Evolutionary conservation across 2,113 vertebrate genomes (phyloP).

Genomic region (Vombatus ursinus): DNA sequence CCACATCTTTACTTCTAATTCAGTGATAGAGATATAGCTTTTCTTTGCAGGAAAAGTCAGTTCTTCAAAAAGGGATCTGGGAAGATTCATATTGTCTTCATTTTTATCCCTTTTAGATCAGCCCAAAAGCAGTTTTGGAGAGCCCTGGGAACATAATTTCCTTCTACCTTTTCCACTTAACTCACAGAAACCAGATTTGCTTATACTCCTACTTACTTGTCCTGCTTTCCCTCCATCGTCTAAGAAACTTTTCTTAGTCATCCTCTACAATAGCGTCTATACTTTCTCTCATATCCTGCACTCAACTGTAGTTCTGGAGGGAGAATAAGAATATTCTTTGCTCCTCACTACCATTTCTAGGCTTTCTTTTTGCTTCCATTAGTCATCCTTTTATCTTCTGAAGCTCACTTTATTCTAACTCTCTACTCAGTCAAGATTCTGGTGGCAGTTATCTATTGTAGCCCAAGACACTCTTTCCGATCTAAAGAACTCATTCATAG

Average conservation of each 20-base stretch:
- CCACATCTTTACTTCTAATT: no score
- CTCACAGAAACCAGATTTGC: background rate
- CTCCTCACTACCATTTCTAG: background rate
- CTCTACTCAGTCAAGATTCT: background rate
- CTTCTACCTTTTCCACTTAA: background rate
- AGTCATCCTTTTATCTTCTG: background rate
- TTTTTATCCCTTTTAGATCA: no score
- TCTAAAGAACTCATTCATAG: background rate
- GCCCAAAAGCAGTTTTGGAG: no score
- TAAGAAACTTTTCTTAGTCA: background rate
- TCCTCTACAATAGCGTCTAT: background rate
- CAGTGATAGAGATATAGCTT: background rate
- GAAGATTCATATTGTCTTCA: no score
- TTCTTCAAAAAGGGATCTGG: no score
- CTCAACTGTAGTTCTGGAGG: background rate
- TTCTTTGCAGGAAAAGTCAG: background rate
- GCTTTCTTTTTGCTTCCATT: background rate
- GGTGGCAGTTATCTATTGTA: background rate
- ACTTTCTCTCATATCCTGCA: background rate
- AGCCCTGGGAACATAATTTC: no score
- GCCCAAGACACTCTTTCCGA: no score
- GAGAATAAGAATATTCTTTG: background rate
- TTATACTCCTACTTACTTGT: background rate
- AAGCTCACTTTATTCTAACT: background rate
- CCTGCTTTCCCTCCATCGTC: no score